Base-by-base conservation (phyloP, 2,113 vertebrate species). In the Barbus barbus region DNA sequence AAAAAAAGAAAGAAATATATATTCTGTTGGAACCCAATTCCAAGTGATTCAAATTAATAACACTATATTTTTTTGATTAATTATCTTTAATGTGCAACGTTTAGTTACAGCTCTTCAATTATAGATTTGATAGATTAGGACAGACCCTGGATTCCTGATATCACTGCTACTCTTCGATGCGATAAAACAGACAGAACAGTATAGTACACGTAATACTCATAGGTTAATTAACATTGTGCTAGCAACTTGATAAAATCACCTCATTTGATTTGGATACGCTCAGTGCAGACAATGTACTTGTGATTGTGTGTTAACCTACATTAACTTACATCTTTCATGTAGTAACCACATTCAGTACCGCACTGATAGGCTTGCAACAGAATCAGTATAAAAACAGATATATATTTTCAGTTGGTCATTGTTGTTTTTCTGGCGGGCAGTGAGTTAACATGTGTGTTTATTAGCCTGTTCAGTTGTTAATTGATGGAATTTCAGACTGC, bases 111-210 rank as follows among this genome's bases (percentile, higher is more conserved):
- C 24, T 22, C 60, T 65, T 81, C 38, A 51, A 33, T 81, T 81
- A 80, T 67, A 67, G 58, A 46, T 69, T 61, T 18, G 24, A 81
- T 65, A 48, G 77, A 79, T 79, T 78, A 78, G 22, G 12, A 46
- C n/a, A 60, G 56, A 78, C 76, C 48, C 33, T 58, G 51, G 51
- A 79, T 79, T 61, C 33, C 77, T 78, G 77, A 78, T 78, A 61
- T 78, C 28, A 58, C 53, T 60, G 28, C 31, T 61, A 60, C n/a
- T 48, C 58, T 44, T 79, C 36, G 16, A 63, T 51, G 26, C 6
- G 24, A 48, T 81, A 81, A 81, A 81, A 63, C 38, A 63, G 26
- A 81, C 78, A 69, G 61, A 65, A 80, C 58, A 28, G 78, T 24
- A 48, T 80, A 26, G 28, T 69, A 67, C 61, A 81, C 44, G 7